A percentile compares a stretch with the other conserved stretches of the same genome.
These are phyloP conservation scores for Scaptomyza hsui DNA, from an alignment of 1,140 invertebrate species.

Conservation along the genomic window DNA sequence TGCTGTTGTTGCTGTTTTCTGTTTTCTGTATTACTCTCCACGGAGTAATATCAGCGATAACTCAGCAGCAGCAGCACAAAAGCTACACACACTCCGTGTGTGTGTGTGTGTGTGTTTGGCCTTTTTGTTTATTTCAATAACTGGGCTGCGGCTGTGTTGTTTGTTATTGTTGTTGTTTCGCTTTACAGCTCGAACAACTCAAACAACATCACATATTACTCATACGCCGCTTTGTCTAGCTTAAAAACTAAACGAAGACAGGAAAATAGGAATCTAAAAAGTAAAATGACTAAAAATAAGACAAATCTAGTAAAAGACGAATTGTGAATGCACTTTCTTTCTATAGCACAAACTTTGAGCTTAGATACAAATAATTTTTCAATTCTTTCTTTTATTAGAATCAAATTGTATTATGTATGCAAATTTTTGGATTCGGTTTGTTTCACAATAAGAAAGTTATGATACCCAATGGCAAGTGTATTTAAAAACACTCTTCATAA, in stretches of 20 bases:
- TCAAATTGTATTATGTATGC: too few relatives aligned
- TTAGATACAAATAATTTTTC: too few relatives aligned
- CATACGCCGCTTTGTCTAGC: slow-evolving; percentile 67
- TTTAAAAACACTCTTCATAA: slow-evolving; percentile 35
- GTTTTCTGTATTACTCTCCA: slow-evolving; percentile 63
- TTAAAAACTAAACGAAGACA: slow-evolving; percentile 11
- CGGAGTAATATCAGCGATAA: slow-evolving; percentile 79
- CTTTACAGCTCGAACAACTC: neutral
- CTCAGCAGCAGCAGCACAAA: slow-evolving; percentile 50
- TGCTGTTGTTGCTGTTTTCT: slow-evolving; percentile 20
- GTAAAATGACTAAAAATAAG: slow-evolving; percentile 9
- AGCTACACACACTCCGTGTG: slow-evolving; percentile 14
- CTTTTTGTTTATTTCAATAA: slow-evolving; percentile 76
- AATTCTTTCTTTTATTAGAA: too few relatives aligned
- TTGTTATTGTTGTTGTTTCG: slow-evolving; percentile 7
- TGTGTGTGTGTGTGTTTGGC: slow-evolving; percentile 8
- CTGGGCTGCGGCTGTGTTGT: slow-evolving; percentile 47
- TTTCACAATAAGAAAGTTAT: slow-evolving; percentile 12
- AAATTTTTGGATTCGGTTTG: neutral
- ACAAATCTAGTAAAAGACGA: slow-evolving; percentile 3
- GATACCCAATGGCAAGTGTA: slow-evolving; percentile 20
- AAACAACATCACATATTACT: slow-evolving; percentile 54
- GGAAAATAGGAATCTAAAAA: neutral
- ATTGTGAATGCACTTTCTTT: neutral
- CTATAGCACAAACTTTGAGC: too few relatives aligned